Percentiles rank a stretch among this genome's conserved stretches.
Evolutionary conservation across 2,113 vertebrate species (phyloP).

Genomic region (Lepus americanus): DNA sequence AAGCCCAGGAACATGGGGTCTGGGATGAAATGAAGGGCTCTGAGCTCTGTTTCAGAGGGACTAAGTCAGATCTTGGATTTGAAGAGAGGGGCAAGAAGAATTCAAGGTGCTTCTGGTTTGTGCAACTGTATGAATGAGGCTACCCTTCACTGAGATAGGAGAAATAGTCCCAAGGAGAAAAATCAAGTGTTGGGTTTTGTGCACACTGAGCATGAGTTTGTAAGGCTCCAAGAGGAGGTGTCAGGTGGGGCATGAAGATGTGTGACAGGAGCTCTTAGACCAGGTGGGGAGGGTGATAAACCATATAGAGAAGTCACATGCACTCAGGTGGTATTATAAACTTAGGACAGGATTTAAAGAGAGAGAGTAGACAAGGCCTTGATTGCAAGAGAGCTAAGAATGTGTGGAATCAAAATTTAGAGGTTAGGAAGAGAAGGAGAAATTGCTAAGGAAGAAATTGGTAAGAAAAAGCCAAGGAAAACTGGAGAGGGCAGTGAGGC

Average conservation of each 20-base stretch:
- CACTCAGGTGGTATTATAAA: slow-evolving; percentile 27
- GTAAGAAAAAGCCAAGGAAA: not conserved
- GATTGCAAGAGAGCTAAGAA: not conserved
- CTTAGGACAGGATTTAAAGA: not conserved
- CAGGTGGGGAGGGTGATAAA: not conserved
- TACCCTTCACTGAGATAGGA: not conserved
- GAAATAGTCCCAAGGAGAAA: slow-evolving; percentile 28
- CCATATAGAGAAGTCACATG: not conserved
- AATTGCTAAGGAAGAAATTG: not conserved
- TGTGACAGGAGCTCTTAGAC: not conserved
- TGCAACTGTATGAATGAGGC: not conserved
- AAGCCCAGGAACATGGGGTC: not conserved
- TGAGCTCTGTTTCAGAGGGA: not conserved
- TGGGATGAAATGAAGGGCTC: not conserved
- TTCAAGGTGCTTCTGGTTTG: not conserved
- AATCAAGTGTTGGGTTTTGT: slow-evolving; percentile 3
- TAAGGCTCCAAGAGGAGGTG: slow-evolving; percentile 5
- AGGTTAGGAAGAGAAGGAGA: not conserved
- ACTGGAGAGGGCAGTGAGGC: not conserved
- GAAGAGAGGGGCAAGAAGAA: not conserved
- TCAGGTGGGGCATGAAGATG: not conserved
- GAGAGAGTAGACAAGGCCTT: not conserved
- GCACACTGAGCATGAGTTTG: not conserved
- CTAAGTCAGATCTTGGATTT: not conserved
- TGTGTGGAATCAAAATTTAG: not conserved